Base-by-base conservation (phyloP, 1,140 invertebrate species). In the Trichonephila clavipes region DNA sequence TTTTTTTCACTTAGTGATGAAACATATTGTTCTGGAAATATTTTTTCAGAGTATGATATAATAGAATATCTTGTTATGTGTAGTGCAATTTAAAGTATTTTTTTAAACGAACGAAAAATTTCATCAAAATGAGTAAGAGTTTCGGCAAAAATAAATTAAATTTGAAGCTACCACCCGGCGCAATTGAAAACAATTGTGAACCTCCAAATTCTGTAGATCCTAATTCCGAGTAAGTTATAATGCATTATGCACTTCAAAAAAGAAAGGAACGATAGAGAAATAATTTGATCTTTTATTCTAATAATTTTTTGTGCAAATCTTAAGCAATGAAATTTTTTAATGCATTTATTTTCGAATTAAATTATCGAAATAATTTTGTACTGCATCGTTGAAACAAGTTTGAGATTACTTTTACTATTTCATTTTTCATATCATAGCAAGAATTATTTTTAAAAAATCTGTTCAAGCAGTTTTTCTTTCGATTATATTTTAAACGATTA, bases 61-160 rank as follows among this genome's bases (percentile, higher is more conserved):
- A 7, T 58, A 44, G 44, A 24, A n/a, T n/a, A 10, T 83, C 8
- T 58, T 83, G 18, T 24, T 59, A 83, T 83, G 82, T 12, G n/a
- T 58, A 58, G 8, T 83, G 51, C 58, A 24, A 83, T 83, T 8
- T 83, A 21, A 83, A n/a, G 19, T 83, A 24, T 51, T n/a, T 83
- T 82, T 58, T 51, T 59, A 85, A 61, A 59, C 59, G 16, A 44
- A 88, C 16, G 7, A 7, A 21, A 88, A 64, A 62, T 40, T n/a
- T 58, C 34, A 82, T 21, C 62, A 94, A 90, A 90, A 94, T 93
- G 90, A 94, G 94, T 83, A 94, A 88, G 62, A 93, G 82, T 83
- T 88, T 88, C 28, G 94, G 94, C 95, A 99, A 99, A 96, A 99
- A 99, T 96, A 99, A 98, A 96, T 97, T 99, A 95, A 99, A 99